Evolutionary conservation across 2,113 vertebrate species (phyloP).

Genomic region (Channa argus): DNA sequence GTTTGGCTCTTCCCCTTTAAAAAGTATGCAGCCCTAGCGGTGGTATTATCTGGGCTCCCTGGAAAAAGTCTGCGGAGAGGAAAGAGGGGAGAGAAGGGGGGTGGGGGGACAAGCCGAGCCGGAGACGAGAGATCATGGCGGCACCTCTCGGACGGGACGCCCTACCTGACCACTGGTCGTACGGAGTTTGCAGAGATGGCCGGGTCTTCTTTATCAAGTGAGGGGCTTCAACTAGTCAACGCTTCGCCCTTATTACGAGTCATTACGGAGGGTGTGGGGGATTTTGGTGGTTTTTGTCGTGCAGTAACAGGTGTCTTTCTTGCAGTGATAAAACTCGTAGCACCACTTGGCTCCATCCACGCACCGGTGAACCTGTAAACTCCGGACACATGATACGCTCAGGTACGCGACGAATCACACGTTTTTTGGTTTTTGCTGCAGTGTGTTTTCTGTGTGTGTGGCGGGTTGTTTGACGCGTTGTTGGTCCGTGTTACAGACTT

Average conservation of each 20-base stretch:
- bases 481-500: slow-evolving; percentile 84
- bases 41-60: slow-evolving; percentile 69
- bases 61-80: slow-evolving; percentile 75
- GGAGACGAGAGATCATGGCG: slow-evolving; percentile 89
- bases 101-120: slow-evolving; percentile 55
- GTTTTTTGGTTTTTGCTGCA: slow-evolving; percentile 41
- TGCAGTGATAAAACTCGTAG: slow-evolving; percentile 89
- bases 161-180: slow-evolving; percentile 94
- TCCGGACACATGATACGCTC: slow-evolving; percentile 98
- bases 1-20: slow-evolving; percentile 82
- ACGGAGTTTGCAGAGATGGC: slow-evolving; percentile 92
- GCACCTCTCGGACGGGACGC: slow-evolving; percentile 90
- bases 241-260: background rate
- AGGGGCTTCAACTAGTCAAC: slow-evolving; percentile 51
- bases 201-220: slow-evolving; percentile 96
- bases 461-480: slow-evolving; percentile 39
- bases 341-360: slow-evolving; percentile 96
- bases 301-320: slow-evolving; percentile 86
- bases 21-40: slow-evolving; percentile 75
- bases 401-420: slow-evolving; percentile 84
- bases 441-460: slow-evolving; percentile 21
- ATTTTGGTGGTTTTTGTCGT: slow-evolving; percentile 34
- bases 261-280: background rate
- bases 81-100: slow-evolving; percentile 53
- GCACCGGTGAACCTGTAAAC: slow-evolving; percentile 95